These are phyloP conservation scores for Chrysochloris asiatica DNA, from an alignment of 2,113 vertebrate species.

Conservation along the genomic window DNA sequence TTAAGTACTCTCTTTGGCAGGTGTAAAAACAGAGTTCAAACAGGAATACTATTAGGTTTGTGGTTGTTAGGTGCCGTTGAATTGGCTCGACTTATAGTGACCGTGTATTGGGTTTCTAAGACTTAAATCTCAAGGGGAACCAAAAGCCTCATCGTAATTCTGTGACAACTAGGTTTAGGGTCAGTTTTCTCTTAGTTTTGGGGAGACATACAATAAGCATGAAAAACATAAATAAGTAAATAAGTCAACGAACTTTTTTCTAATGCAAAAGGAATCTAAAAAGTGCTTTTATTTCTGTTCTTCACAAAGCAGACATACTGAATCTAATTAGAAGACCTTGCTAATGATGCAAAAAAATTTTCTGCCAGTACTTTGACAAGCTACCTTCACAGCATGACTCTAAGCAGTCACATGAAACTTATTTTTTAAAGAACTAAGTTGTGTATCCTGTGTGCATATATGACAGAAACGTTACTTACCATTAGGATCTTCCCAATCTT, in stretches of 20 bases:
- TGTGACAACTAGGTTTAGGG: background rate
- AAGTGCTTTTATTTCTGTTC: no score
- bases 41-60: background rate
- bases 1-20: background rate
- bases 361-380: background rate
- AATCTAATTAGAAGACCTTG: background rate
- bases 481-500: constrained; percentile 98
- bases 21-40: background rate
- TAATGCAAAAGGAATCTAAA: background rate
- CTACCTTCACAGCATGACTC: background rate
- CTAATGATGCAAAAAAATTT: background rate
- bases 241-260: background rate
- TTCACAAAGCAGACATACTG: background rate
- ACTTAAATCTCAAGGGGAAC: no score
- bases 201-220: background rate
- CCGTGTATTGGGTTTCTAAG: no score
- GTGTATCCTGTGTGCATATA: background rate
- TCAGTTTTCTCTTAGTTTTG: background rate
- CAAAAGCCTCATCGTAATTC: no score
- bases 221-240: background rate
- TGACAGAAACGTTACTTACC: constrained; percentile 82
- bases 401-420: background rate
- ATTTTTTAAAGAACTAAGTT: background rate
- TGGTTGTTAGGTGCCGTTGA: no score
- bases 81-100: no score